Evolutionary conservation across 2,113 vertebrate genomes (phyloP).

Genomic region (Austrofundulus limnaeus): DNA sequence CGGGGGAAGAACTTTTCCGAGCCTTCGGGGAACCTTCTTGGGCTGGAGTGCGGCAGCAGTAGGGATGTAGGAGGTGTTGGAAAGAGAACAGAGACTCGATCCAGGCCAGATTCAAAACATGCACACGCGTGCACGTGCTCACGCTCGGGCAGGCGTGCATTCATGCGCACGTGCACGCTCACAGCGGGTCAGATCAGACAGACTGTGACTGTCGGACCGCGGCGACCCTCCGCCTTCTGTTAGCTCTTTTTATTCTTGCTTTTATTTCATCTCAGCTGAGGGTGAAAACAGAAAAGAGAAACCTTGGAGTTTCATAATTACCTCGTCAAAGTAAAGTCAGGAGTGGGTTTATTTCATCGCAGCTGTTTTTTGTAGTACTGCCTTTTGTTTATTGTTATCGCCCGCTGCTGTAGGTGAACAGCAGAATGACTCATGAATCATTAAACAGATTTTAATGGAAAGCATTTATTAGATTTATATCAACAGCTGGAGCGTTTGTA

Average conservation of each 20-base stretch:
- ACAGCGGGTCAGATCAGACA: slow-evolving; percentile 59
- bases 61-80: slow-evolving; percentile 68
- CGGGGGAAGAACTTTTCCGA: slow-evolving; percentile 32
- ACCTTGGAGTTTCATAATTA: slow-evolving; percentile 26
- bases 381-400: slow-evolving; percentile 19
- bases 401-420: too few species aligned
- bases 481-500: too few species aligned
- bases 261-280: slow-evolving; percentile 36
- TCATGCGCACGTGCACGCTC: slow-evolving; percentile 14
- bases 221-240: slow-evolving; percentile 67
- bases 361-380: slow-evolving; percentile 14
- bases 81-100: slow-evolving; percentile 30
- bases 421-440: too few species aligned
- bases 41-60: slow-evolving; percentile 45
- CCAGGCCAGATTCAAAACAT: slow-evolving; percentile 51
- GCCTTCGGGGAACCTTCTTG: slow-evolving; percentile 49
- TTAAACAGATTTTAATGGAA: too few species aligned
- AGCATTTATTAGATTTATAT: too few species aligned
- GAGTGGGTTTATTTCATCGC: slow-evolving; percentile 29
- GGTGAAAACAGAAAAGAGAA: slow-evolving; percentile 63
- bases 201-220: slow-evolving; percentile 48
- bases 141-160: slow-evolving; percentile 15
- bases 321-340: slow-evolving; percentile 19
- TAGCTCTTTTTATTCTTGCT: slow-evolving; percentile 45
- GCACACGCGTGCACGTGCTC: slow-evolving; percentile 29